Evolutionary conservation across 2,797 vertebrate genomes (phyloP).

Genomic region (Melanotaenia boesemani): DNA sequence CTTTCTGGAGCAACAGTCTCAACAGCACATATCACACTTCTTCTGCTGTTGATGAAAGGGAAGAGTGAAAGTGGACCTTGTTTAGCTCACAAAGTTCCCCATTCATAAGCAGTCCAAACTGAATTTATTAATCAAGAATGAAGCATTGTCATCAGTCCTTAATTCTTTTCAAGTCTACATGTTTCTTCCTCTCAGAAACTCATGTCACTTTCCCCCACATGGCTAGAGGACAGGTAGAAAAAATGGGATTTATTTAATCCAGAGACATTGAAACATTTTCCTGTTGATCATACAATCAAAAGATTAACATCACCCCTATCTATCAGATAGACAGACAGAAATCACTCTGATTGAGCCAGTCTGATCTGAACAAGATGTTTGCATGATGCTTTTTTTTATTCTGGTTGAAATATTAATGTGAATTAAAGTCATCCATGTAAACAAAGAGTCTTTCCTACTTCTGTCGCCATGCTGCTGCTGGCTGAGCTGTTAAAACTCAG

Average conservation of each 20-base stretch:
- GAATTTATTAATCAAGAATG: background rate
- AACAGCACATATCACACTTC: no score
- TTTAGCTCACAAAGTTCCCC: no score
- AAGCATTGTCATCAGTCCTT: background rate
- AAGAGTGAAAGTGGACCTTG: no score
- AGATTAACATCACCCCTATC: background rate
- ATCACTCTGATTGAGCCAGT: background rate
- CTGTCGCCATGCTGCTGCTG: background rate
- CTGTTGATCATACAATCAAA: background rate
- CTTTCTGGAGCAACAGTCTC: no score
- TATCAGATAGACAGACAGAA: background rate
- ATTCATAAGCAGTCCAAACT: background rate
- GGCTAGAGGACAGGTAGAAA: background rate
- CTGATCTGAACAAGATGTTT: background rate
- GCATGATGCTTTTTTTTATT: background rate
- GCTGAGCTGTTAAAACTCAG: background rate
- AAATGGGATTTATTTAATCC: no score
- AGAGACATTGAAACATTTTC: background rate
- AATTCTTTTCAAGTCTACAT: background rate
- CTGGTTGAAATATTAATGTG: background rate
- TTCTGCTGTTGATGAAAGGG: no score
- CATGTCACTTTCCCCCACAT: no score
- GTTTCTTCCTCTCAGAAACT: background rate
- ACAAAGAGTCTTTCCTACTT: background rate
- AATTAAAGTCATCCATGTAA: background rate